Evolutionary conservation across 37 sponge, comb jelly and placozoan genomes (phyloP).

Genomic region (Tethya wilhelma): DNA sequence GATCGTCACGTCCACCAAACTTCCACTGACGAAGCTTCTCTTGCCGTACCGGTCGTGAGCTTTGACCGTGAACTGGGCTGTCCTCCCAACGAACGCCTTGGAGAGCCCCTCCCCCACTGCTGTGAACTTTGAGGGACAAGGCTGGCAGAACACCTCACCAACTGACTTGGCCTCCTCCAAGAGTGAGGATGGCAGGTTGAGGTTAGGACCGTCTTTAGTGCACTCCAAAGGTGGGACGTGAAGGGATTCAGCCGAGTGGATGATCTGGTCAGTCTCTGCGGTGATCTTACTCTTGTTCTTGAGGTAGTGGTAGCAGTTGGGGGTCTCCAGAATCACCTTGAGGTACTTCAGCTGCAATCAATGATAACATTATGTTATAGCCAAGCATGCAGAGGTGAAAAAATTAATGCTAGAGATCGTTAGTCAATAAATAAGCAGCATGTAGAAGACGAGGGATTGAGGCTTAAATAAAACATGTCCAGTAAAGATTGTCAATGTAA

Average conservation of each 20-base stretch:
- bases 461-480: too few species aligned
- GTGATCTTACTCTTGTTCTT: slow-evolving; percentile 1
- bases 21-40: slow-evolving; percentile 32
- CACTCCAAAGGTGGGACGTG: slow-evolving; percentile 28
- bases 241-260: slow-evolving; percentile 10
- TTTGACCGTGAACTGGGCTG: slow-evolving; percentile 33
- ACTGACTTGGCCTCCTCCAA: slow-evolving; percentile 4
- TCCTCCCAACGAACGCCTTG: slow-evolving; percentile 38
- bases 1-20: slow-evolving; percentile 2
- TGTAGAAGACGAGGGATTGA: too few species aligned
- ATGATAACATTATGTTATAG: too few species aligned
- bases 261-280: not conserved
- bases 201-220: slow-evolving; percentile 34
- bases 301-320: slow-evolving; percentile 15
- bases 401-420: too few species aligned
- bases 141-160: slow-evolving; percentile 50
- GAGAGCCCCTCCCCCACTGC: slow-evolving; percentile 42
- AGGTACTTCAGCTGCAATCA: slow-evolving; percentile 10
- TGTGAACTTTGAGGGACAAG: slow-evolving; percentile 37
- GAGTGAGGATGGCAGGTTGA: slow-evolving; percentile 5
- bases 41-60: slow-evolving; percentile 43
- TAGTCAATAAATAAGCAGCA: too few species aligned
- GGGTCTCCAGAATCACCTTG: slow-evolving; percentile 3
- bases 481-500: too few species aligned
- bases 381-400: too few species aligned